Evolutionary conservation across 1,140 invertebrate genomes (phyloP).

Genomic region (Calycopis cecrops): DNA sequence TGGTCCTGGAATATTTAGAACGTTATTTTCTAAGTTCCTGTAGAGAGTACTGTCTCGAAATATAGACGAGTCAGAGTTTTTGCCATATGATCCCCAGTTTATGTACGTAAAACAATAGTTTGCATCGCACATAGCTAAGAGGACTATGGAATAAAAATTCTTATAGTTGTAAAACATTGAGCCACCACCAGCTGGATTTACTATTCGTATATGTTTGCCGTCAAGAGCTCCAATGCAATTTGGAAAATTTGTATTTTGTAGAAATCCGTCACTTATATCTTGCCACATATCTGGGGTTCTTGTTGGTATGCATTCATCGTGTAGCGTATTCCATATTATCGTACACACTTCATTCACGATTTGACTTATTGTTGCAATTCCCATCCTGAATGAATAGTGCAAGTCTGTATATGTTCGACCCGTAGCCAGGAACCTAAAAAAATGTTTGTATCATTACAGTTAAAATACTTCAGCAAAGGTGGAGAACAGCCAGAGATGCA

Average conservation of each 20-base stretch:
- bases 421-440: slow-evolving; percentile 11
- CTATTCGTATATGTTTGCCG: background rate
- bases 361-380: slow-evolving; percentile 16
- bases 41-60: slow-evolving; percentile 21
- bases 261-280: slow-evolving; percentile 11
- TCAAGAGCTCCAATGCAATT: slow-evolving; percentile 20
- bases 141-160: slow-evolving; percentile 7
- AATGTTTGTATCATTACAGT: slow-evolving; percentile 2
- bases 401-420: slow-evolving; percentile 10
- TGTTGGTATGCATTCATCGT: slow-evolving; percentile 22
- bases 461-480: slow-evolving; percentile 15
- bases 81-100: slow-evolving; percentile 18
- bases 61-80: slow-evolving; percentile 17
- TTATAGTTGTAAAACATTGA: slow-evolving; percentile 13
- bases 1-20: slow-evolving; percentile 17
- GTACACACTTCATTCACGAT: slow-evolving; percentile 23
- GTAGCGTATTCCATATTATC: slow-evolving; percentile 17
- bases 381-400: slow-evolving; percentile 12
- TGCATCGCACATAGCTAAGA: slow-evolving; percentile 11
- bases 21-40: slow-evolving; percentile 12
- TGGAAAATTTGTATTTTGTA: slow-evolving; percentile 17
- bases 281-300: slow-evolving; percentile 14
- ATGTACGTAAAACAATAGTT: slow-evolving; percentile 14
- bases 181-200: slow-evolving; percentile 11
- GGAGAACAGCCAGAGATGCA: slow-evolving; percentile 16